Conservation (phyloP, 1,140 invertebrate species). For the Drosophila nigrodunni region DNA sequence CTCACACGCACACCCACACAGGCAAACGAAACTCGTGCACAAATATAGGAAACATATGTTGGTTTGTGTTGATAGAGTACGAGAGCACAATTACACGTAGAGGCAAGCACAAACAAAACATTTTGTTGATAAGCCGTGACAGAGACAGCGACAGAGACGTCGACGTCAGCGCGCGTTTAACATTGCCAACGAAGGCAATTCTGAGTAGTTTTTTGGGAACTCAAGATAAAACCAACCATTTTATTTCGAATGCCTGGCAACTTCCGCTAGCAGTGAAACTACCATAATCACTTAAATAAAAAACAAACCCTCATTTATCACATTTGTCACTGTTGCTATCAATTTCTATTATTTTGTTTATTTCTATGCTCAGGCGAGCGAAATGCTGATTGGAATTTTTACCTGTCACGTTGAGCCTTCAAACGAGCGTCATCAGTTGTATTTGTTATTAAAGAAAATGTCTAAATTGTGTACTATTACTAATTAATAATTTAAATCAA, state of each 20-base stretch:
- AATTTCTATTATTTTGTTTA: slow-evolving; percentile 2
- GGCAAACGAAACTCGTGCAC: no score
- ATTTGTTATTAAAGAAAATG: not conserved
- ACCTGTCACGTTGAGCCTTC: slow-evolving; percentile 25
- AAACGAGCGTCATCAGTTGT: slow-evolving; percentile 6
- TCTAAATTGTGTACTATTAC: slow-evolving; percentile 4
- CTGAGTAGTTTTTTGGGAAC: slow-evolving; percentile 11
- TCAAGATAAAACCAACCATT: slow-evolving; percentile 38
- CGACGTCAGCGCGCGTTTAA: not conserved
- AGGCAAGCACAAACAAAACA: slow-evolving; percentile 44
- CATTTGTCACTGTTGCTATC: not conserved
- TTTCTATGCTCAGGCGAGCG: not conserved
- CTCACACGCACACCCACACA: slow-evolving; percentile 1
- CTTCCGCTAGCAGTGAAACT: slow-evolving; percentile 20
- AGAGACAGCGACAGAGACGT: not conserved
- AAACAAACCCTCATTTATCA: slow-evolving; percentile 5
- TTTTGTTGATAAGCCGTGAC: slow-evolving; percentile 46
- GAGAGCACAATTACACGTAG: slow-evolving; percentile 26
- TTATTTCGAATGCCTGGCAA: not conserved
- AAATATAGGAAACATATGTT: not conserved
- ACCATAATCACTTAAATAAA: slow-evolving; percentile 20
- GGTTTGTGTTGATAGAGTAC: slow-evolving; percentile 5
- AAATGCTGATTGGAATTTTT: slow-evolving; percentile 2
- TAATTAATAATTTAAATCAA: not conserved
- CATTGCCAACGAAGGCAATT: slow-evolving; percentile 28